Conservation (phyloP, 2,797 vertebrate genomes). For the Helostoma temminkii region DNA sequence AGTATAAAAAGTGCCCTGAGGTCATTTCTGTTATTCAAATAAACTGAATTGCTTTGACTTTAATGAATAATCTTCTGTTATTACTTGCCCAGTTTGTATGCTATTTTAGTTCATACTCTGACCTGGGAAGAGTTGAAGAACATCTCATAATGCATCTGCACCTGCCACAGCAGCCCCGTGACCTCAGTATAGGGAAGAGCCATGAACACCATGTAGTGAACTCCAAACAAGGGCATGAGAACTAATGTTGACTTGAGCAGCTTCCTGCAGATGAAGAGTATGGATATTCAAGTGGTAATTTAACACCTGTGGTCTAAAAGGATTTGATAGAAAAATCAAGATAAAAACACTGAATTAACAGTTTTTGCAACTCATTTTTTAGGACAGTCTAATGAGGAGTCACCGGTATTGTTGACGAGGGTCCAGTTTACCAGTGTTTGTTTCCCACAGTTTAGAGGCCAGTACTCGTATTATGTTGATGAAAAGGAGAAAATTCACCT, state of each 20-base stretch:
- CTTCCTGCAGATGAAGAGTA: constrained; percentile 77
- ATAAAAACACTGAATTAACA: not conserved
- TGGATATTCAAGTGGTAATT: not conserved
- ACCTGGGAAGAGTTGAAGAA: constrained; percentile 92
- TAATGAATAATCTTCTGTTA: too few species aligned
- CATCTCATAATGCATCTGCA: constrained; percentile 93
- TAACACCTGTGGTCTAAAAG: not conserved
- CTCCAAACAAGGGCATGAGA: constrained; percentile 89
- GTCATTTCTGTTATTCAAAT: too few species aligned
- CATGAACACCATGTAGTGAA: constrained; percentile 91
- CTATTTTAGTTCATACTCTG: constrained; percentile 7
- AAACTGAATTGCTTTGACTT: too few species aligned
- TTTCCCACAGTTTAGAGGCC: constrained; percentile 90
- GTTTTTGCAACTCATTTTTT: not conserved
- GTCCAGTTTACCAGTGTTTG: constrained; percentile 88
- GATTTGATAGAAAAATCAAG: not conserved
- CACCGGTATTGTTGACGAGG: constrained; percentile 89
- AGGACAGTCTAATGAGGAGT: not conserved
- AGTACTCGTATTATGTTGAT: constrained; percentile 88
- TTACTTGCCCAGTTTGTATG: not conserved
- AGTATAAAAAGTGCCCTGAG: too few species aligned
- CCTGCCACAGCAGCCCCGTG: constrained; percentile 87
- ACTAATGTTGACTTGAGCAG: constrained; percentile 89
- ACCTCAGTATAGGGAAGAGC: constrained; percentile 89
- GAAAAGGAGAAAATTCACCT: constrained; percentile 91